Percentiles rank a stretch among this genome's conserved stretches.
Evolutionary conservation across 2,797 vertebrate genomes (phyloP).

Genomic region (Acanthurus leucopareius): DNA sequence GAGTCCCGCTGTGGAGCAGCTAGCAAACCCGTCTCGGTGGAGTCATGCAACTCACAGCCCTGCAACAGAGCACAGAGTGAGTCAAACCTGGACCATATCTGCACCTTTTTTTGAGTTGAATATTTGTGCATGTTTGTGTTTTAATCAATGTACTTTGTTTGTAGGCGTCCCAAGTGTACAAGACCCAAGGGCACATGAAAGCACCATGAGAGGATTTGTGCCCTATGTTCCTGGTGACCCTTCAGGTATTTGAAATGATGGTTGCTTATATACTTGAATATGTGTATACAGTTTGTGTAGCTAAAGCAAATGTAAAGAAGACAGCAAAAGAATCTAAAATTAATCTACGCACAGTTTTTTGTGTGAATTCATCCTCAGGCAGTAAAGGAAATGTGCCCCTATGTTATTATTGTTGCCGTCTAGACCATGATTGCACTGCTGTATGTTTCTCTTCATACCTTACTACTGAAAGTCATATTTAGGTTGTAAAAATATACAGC

Average conservation of each 20-base stretch:
- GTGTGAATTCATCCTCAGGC: not conserved
- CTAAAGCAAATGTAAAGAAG: conserved; percentile 1
- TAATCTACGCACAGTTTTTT: not conserved
- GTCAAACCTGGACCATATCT: conserved; percentile 34
- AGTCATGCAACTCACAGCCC: conserved; percentile 90
- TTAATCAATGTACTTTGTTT: conserved; percentile 17
- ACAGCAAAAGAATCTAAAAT: not conserved
- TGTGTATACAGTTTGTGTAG: not conserved
- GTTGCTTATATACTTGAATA: not conserved
- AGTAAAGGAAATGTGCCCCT: conserved; percentile 3
- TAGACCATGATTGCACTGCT: conserved; percentile 43
- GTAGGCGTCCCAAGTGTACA: conserved; percentile 90
- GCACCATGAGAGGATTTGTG: conserved; percentile 71
- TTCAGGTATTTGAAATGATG: conserved; percentile 53
- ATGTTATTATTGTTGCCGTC: conserved; percentile 38
- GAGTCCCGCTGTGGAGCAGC: conserved; percentile 83
- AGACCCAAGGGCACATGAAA: conserved; percentile 79
- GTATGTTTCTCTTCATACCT: conserved; percentile 19
- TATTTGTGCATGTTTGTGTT: conserved; percentile 1
- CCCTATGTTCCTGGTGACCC: conserved; percentile 77
- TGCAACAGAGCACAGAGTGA: conserved; percentile 89
- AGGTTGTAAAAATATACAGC: conserved; percentile 5
- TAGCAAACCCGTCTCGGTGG: conserved; percentile 83
- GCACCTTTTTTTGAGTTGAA: not conserved
- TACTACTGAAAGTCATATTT: conserved; percentile 9